Evolutionary conservation across 1,140 invertebrate species (phyloP).

Genomic region (Myzus persicae): DNA sequence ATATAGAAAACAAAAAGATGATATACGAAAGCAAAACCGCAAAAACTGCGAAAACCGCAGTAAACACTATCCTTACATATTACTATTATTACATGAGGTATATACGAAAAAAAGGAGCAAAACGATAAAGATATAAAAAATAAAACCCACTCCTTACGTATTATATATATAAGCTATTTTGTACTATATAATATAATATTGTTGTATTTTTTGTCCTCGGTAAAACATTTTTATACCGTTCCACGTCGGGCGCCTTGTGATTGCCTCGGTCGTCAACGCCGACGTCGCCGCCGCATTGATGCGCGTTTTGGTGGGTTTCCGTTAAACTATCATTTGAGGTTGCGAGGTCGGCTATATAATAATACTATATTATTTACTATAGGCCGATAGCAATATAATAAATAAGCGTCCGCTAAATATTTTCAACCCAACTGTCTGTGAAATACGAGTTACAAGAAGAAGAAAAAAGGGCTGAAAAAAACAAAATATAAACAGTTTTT

Average conservation of each 20-base stretch:
- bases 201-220: background rate
- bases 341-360: background rate
- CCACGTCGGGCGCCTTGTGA: background rate
- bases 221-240: background rate
- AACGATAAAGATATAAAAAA: background rate
- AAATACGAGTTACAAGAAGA: background rate
- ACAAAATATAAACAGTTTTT: background rate
- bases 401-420: background rate
- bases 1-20: background rate
- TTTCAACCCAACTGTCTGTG: background rate
- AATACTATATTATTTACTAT: background rate
- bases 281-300: background rate
- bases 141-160: background rate
- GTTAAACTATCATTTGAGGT: background rate
- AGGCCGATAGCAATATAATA: background rate
- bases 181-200: background rate
- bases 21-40: background rate
- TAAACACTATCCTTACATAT: background rate
- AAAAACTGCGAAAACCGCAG: background rate
- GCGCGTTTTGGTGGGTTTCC: background rate
- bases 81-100: background rate
- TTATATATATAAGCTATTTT: background rate
- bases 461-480: background rate
- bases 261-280: background rate
- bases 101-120: background rate